Evolutionary conservation across 2,888 invertebrate species (phyloP), one percentile per base, ranked within the genome.

Genomic region (Diaprepes abbreviatus): DNA sequence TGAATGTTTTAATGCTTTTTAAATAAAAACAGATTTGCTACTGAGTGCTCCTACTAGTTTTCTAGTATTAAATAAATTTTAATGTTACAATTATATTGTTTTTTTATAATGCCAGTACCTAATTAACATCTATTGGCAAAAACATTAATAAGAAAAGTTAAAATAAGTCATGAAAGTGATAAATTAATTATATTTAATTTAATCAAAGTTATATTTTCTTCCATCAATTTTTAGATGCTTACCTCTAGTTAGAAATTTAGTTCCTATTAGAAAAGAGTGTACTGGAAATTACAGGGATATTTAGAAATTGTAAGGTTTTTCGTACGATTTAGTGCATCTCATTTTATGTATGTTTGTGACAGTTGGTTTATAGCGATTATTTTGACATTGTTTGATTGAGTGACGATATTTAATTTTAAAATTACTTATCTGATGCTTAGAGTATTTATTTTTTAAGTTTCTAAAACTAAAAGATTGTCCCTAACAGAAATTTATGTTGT

Each of bases 261-360:
- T 65, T 65, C 65, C 65, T 65, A 58, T 28, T 54, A 52, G 21
- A 21, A 48, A 48, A 17, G 33, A 19, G 55, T 60, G 28, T 50
- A 50, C 3, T 52, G 54, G 58, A 66, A 21, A 54, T 43, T 66
- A 66, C 66, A 66, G 66, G 66, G 66, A 66, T 59, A 36, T 66
- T 54, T 38, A 17, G 16, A 48, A 55, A 35, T 55, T 21, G 45
- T 21, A 43, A 21, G 12, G n/a, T 45, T 10, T 45, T n/a, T 19
- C 3, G 21, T 7, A 21, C 12, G 10, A 45, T 45, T 45, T 45
- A 21, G 21, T 10, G n/a, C 4, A 45, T 35, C n/a, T 35, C 3
- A n/a, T n/a, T 35, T 9, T 35, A n/a, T 35, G n/a, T 35, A n/a
- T 35, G 10, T n/a, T 1, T 35, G 35, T 10, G 10, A 35, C 9